phyloP scores from a whole-genome alignment of 2,113 vertebrate species.

The Vulpes vulpes region DNA sequence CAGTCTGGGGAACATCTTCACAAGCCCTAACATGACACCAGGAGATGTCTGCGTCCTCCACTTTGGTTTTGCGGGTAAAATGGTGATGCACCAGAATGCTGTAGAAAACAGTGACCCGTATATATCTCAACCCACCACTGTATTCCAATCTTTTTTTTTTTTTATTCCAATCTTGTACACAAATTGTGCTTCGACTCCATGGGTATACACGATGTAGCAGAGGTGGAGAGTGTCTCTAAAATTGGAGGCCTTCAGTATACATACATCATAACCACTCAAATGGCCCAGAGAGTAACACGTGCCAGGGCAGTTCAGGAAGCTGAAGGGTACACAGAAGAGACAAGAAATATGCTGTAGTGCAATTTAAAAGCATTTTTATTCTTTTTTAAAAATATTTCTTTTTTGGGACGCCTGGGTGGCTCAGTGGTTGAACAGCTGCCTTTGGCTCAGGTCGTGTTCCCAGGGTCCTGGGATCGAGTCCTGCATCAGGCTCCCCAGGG shows the following conservation, averaged over 20 bases:
- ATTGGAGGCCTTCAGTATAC: neutral
- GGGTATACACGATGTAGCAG: fast-evolving
- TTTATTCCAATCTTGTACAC: neutral
- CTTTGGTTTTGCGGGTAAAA: neutral
- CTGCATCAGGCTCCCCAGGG: no score
- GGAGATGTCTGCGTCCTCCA: neutral
- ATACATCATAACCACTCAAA: neutral
- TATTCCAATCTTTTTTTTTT: neutral
- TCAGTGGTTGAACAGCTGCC: no score
- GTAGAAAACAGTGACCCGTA: fast-evolving
- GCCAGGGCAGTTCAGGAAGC: neutral
- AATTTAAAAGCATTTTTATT: neutral
- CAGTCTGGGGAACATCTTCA: neutral
- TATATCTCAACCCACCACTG: neutral
- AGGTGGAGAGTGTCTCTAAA: neutral
- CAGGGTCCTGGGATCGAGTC: no score
- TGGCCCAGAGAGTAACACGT: no score
- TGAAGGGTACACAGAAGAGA: neutral
- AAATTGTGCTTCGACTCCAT: neutral
- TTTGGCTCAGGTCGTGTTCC: no score
- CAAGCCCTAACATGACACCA: no score
- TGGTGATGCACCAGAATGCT: neutral
- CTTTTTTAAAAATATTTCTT: neutral
- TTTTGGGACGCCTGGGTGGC: no score
- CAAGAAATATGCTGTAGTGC: no score